Percentiles rank a stretch among this genome's conserved stretches.
Evolutionary conservation across 2,888 invertebrate species (phyloP).

Genomic region (Thymelicus acteon): DNA sequence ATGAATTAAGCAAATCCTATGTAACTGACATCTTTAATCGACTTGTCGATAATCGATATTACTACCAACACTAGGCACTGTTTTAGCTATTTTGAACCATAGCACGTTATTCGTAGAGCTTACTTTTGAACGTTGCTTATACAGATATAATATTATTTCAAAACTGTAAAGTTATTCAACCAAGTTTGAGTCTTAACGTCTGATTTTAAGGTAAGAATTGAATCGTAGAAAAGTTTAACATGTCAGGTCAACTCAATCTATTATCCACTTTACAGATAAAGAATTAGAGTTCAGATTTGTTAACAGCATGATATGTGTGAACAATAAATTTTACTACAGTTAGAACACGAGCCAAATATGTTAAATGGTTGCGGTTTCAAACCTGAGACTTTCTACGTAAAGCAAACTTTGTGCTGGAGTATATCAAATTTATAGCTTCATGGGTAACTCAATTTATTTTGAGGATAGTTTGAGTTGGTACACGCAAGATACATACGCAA

Average conservation of each 20-base stretch:
- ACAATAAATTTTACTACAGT: conserved; percentile 13
- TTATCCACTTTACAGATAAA: conserved; percentile 37
- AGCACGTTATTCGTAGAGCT: neutral
- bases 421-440: neutral
- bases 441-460: conserved; percentile 1
- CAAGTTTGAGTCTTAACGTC: neutral
- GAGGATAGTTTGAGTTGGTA: neutral
- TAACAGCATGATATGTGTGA: neutral
- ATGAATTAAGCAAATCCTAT: conserved; percentile 52
- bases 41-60: conserved; percentile 44
- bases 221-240: neutral
- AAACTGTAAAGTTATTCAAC: neutral
- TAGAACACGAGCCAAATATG: conserved; percentile 9
- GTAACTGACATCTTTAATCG: conserved; percentile 52
- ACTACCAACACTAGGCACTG: neutral
- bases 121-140: neutral
- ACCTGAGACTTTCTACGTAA: neutral
- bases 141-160: neutral
- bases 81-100: neutral
- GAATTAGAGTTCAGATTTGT: neutral
- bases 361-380: conserved; percentile 11
- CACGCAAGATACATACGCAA: neutral
- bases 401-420: neutral
- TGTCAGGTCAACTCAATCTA: neutral
- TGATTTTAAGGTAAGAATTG: neutral